phyloP scores from a whole-genome alignment of 2,888 invertebrate genomes.

The Troglohyphantes excavatus region DNA sequence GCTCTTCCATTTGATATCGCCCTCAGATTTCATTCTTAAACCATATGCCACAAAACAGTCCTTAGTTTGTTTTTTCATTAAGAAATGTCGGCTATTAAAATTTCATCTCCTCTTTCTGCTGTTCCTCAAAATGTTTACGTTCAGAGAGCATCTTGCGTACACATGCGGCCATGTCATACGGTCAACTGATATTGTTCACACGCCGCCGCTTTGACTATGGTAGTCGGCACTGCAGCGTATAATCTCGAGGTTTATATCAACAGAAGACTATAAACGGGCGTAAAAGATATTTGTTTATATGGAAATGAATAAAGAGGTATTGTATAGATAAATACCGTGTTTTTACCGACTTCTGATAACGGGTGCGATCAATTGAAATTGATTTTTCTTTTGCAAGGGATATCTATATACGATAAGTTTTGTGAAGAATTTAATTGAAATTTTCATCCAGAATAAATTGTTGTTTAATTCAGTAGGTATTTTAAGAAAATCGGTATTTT shows the following conservation, averaged over 20 bases:
- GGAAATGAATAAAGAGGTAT: not conserved
- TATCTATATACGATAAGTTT: too few relatives aligned
- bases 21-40: conserved; percentile 16
- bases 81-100: conserved; percentile 54
- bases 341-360: too few relatives aligned
- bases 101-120: conserved; percentile 42
- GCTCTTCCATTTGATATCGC: conserved; percentile 29
- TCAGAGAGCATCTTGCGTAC: conserved; percentile 1
- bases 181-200: conserved; percentile 54
- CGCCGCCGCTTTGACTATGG: conserved; percentile 30
- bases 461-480: too few relatives aligned
- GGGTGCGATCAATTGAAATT: too few relatives aligned
- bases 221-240: conserved; percentile 7
- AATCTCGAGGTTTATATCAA: conserved; percentile 2
- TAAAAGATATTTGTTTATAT: conserved; percentile 24
- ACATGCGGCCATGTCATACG: conserved; percentile 15
- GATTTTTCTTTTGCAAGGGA: too few relatives aligned
- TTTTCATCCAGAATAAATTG: too few relatives aligned
- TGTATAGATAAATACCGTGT: not conserved
- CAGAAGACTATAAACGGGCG: not conserved
- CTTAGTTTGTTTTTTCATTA: conserved; percentile 43
- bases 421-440: too few relatives aligned
- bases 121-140: conserved; percentile 38
- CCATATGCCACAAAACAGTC: not conserved
- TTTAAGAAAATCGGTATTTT: too few relatives aligned